Evolutionary conservation across 2,797 vertebrate genomes (phyloP), one percentile per base, ranked within the genome.

Genomic region (Lithobates pipiens): DNA sequence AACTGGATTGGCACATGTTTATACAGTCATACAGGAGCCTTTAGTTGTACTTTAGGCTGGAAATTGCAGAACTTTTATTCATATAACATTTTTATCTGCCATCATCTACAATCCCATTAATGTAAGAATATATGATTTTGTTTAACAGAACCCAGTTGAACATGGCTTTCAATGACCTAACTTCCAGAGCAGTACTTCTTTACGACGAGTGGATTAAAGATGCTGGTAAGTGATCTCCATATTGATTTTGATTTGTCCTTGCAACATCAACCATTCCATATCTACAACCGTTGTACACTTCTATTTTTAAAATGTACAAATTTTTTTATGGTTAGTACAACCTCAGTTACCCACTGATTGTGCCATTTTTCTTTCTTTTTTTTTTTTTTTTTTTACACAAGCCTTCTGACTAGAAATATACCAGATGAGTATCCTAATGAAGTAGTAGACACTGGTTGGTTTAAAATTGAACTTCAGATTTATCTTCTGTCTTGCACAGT

Each of bases 151-250:
- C 84, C 86, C 65, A 86, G 71, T 81, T 83, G 90, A 94, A 93
- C 90, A 99, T 99, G 98, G 95, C 95, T n/a, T 90, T 98, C 46
- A 91, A 89, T 36, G 92, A 95, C 73, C 91, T 99, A 75, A 97
- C 95, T 82, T 95, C 95, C 0, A 95, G 95, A 13, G 97, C 94
- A 1, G 94, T 94, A 0, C 91, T 92, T 10, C 91, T 97, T 81
- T 99, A 99, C 79, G 96, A 97, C 82, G 93, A 95, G 76, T 97
- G 95, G 94, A 93, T 99, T 88, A 96, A 97, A 92, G 92, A 94
- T 91, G 97, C 96, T 3, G 98, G 98, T 98, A 90, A 95, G 95
- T 94, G 32, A 23, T 75, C 50, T 54, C 11, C 4, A 54, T 5
- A 5, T 18, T 54, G 3, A 54, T 23, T 61, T 1, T 61, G 21